Conservation (phyloP, 2,888 invertebrate genomes). For the Petrolisthes cinctipes region DNA sequence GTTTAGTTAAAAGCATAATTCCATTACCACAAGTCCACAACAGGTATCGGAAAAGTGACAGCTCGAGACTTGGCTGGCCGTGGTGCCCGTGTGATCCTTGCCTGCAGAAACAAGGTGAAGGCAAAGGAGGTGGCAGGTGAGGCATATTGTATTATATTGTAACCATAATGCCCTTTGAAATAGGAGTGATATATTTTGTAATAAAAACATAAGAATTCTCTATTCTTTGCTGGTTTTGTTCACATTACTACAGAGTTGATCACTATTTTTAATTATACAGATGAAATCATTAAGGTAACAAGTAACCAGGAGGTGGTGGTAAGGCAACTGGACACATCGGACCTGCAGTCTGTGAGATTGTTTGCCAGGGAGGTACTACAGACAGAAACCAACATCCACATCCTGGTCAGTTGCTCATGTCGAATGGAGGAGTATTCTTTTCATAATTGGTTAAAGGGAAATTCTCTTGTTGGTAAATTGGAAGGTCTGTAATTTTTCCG, state of each 20-base stretch:
- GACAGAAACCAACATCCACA: conserved; percentile 40
- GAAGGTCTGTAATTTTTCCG: too few species aligned
- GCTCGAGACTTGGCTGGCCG: background rate
- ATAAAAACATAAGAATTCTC: too few species aligned
- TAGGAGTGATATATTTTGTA: too few species aligned
- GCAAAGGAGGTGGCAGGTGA: background rate
- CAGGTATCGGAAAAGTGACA: background rate
- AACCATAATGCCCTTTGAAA: too few species aligned
- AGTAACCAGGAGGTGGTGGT: conserved; percentile 39
- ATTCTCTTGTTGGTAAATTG: too few species aligned
- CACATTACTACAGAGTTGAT: too few species aligned
- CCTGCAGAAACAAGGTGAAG: background rate
- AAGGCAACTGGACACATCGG: conserved; percentile 42
- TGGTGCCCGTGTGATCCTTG: background rate
- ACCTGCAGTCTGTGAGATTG: conserved; percentile 46
- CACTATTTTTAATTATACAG: background rate
- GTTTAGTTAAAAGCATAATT: too few species aligned
- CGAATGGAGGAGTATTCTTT: too few species aligned
- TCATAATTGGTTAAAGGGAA: too few species aligned
- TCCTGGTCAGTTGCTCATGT: conserved; percentile 38
- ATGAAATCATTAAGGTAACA: conserved; percentile 33
- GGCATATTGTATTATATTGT: background rate
- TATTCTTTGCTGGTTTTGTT: too few species aligned
- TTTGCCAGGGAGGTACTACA: conserved; percentile 42
- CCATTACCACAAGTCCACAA: background rate